A percentile compares a stretch with the other conserved stretches of the same genome.
These are phyloP conservation scores for Epizoanthus fatuus DNA, from an alignment of 92 coral and sea anemone species.

Conservation along the genomic window DNA sequence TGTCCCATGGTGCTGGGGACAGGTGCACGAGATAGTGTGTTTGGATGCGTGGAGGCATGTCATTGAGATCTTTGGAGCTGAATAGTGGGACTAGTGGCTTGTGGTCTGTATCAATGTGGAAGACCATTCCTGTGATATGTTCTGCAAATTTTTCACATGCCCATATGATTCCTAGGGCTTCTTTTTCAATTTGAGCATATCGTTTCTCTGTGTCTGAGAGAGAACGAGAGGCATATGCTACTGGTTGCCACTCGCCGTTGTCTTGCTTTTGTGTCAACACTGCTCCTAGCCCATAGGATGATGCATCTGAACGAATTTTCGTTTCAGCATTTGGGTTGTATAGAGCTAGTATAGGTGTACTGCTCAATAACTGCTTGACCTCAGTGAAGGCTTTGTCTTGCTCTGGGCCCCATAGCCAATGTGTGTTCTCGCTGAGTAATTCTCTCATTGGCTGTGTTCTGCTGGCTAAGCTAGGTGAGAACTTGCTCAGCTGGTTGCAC, in stretches of 20 bases:
- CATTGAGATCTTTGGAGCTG: slow-evolving; percentile 51
- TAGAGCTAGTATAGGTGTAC: slow-evolving; percentile 21
- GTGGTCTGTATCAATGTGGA: slow-evolving; percentile 67
- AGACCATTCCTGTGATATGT: slow-evolving; percentile 50
- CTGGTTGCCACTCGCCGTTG: slow-evolving; percentile 52
- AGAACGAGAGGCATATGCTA: slow-evolving; percentile 55
- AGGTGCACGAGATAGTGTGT: slow-evolving; percentile 60
- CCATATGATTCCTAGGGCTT: slow-evolving; percentile 65
- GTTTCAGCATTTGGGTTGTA: slow-evolving; percentile 14
- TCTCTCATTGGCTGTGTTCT: slow-evolving; percentile 32
- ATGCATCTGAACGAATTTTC: slow-evolving; percentile 45
- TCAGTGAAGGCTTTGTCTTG: slow-evolving; percentile 26
- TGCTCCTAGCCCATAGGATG: slow-evolving; percentile 56
- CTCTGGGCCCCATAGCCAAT: slow-evolving; percentile 32
- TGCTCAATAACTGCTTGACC: background rate
- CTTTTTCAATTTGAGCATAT: slow-evolving; percentile 68
- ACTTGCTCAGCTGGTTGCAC: slow-evolving; percentile 27
- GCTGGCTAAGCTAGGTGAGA: slow-evolving; percentile 24
- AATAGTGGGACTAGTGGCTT: slow-evolving; percentile 63
- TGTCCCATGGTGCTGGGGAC: background rate
- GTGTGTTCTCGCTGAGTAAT: slow-evolving; percentile 3
- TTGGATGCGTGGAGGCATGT: slow-evolving; percentile 58
- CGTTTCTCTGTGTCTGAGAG: slow-evolving; percentile 49
- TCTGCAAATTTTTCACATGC: slow-evolving; percentile 70
- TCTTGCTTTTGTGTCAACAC: slow-evolving; percentile 55